Evolutionary conservation across 53 echinoderm and acorn worm species (phyloP).

Genomic region (Actinopyga echinites): DNA sequence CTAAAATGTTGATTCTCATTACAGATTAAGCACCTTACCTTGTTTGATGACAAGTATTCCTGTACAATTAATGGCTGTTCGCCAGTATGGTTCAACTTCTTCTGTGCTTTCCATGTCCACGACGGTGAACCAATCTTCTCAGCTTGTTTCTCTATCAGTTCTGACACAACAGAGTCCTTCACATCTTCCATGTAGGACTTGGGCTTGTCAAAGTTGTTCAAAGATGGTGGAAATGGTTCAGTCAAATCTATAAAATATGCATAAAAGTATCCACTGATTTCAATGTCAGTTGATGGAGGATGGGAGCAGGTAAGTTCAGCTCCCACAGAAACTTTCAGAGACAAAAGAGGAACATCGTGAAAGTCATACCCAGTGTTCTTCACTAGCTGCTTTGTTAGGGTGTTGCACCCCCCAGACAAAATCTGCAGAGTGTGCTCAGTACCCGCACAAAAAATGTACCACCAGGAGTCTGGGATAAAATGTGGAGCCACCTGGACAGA

Average conservation of each 20-base stretch:
- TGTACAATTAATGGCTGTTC: constrained; percentile 91
- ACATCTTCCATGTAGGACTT: constrained; percentile 75
- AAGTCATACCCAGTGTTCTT: no score
- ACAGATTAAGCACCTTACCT: constrained; percentile 46
- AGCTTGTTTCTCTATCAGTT: constrained; percentile 65
- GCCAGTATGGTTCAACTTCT: constrained; percentile 81
- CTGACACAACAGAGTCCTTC: constrained; percentile 58
- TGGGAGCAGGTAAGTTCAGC: no score
- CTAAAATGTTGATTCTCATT: neutral
- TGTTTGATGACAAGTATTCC: constrained; percentile 78
- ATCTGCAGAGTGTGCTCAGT: no score
- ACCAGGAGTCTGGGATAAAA: no score
- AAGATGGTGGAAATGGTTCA: constrained; percentile 73
- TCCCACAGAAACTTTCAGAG: no score
- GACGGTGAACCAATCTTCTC: constrained; percentile 61
- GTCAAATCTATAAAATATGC: constrained; percentile 53
- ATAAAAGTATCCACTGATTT: neutral
- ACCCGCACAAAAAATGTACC: no score
- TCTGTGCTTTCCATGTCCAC: constrained; percentile 77
- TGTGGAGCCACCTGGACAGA: no score
- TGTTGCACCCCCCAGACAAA: no score
- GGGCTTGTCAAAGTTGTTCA: constrained; percentile 78
- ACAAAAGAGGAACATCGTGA: no score
- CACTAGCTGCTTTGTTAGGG: no score
- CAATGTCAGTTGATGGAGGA: no score